phyloP scores from a whole-genome alignment of 2,113 vertebrate genomes.

The Bambusicola thoracicus region DNA sequence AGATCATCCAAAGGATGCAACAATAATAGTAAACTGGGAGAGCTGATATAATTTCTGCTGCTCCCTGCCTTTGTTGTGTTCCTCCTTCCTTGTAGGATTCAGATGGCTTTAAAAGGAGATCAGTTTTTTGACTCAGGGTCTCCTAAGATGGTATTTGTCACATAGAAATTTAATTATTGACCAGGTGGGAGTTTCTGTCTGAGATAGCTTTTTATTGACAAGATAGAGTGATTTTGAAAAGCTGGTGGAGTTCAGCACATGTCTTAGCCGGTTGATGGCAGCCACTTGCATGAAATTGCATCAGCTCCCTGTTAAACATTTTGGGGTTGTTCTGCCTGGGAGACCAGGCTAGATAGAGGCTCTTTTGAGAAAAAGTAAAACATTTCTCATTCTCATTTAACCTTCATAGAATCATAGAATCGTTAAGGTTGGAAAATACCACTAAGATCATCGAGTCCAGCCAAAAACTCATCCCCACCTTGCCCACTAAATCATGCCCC shows the following conservation, averaged over 20 bases:
- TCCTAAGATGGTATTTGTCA: neutral
- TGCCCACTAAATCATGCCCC: neutral
- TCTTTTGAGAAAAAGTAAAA: fast-evolving
- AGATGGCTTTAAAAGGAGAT: neutral
- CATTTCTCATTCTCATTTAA: neutral
- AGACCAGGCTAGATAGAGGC: neutral
- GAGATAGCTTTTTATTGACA: neutral
- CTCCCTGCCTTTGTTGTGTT: neutral
- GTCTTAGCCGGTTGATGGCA: neutral
- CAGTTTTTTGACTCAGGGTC: neutral
- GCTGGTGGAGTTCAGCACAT: neutral
- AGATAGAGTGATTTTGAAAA: neutral
- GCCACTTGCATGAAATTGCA: fast-evolving
- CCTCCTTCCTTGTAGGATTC: neutral
- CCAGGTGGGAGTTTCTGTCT: fast-evolving
- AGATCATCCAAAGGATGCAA: neutral
- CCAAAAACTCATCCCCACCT: neutral
- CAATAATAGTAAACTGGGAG: neutral
- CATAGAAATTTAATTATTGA: neutral
- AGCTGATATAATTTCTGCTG: neutral
- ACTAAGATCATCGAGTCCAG: neutral
- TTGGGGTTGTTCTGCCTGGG: neutral
- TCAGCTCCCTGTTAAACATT: fast-evolving
- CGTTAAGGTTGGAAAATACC: neutral
- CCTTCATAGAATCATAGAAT: neutral